A percentile compares a stretch with the other conserved stretches of the same genome.
These are phyloP conservation scores for Uropsilus gracilis DNA, from an alignment of 2,113 vertebrate species.

Conservation along the genomic window DNA sequence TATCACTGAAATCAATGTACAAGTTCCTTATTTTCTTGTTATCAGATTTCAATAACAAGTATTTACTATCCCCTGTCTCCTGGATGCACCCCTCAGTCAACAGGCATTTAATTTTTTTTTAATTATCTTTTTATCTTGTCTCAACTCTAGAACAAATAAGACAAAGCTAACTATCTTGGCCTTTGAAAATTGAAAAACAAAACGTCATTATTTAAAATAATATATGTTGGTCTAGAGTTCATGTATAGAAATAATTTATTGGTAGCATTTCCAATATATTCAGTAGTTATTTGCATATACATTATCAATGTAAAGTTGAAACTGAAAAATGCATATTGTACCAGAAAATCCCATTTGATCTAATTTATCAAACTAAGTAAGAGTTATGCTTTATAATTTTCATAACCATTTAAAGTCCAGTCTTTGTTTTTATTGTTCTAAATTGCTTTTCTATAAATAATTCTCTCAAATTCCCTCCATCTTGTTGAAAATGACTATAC, in stretches of 20 bases:
- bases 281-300: neutral
- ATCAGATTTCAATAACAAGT: neutral
- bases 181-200: neutral
- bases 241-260: neutral
- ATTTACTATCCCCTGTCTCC: neutral
- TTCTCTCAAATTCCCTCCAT: too few species aligned
- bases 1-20: neutral
- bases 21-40: neutral
- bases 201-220: neutral
- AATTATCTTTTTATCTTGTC: neutral
- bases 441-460: too few species aligned
- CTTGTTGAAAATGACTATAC: too few species aligned
- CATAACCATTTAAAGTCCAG: too few species aligned
- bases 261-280: neutral
- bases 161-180: neutral
- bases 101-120: too few species aligned
- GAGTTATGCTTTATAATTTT: neutral
- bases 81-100: too few species aligned
- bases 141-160: neutral
- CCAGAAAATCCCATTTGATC: neutral
- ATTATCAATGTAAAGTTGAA: neutral
- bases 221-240: neutral
- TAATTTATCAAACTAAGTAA: neutral
- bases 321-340: neutral
- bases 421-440: too few species aligned